A percentile compares a stretch with the other conserved stretches of the same genome.
These are phyloP conservation scores for Caprella mutica DNA, from an alignment of 2,888 invertebrate genomes.

Conservation along the genomic window DNA sequence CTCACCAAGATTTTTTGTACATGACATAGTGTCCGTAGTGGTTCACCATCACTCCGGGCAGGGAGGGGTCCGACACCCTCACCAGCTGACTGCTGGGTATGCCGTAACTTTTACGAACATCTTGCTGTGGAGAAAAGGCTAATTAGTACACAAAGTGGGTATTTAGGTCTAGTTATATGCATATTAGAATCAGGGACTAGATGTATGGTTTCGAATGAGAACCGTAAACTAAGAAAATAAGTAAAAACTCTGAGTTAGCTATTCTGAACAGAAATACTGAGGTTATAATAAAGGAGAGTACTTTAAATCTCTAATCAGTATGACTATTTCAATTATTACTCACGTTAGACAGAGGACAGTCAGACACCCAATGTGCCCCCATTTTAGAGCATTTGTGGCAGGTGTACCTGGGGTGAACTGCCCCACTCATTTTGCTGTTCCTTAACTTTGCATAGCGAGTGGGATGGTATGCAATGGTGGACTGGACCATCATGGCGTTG, in stretches of 20 bases:
- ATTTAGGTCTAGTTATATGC: no score
- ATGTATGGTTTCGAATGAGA: no score
- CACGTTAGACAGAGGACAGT: constrained; percentile 66
- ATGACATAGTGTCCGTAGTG: constrained; percentile 77
- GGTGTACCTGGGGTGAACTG: constrained; percentile 65
- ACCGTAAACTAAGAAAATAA: no score
- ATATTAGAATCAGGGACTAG: no score
- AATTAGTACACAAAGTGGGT: no score
- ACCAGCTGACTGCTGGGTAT: constrained; percentile 95
- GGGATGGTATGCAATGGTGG: constrained; percentile 92
- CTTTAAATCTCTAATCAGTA: no score
- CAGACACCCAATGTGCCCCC: constrained; percentile 95
- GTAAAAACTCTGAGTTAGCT: no score
- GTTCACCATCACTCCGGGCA: constrained; percentile 84
- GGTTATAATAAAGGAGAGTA: no score
- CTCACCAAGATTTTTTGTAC: constrained; percentile 75
- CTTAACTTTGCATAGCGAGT: constrained; percentile 50
- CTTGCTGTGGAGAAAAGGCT: constrained; percentile 40
- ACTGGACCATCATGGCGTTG: constrained; percentile 92
- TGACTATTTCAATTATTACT: no score
- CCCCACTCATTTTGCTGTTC: constrained; percentile 28
- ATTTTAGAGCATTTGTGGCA: constrained; percentile 91
- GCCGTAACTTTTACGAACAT: constrained; percentile 88
- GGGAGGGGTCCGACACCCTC: constrained; percentile 74
- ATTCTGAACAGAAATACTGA: no score